Percentiles rank a stretch among this genome's conserved stretches.
Conservation (phyloP, 2,888 invertebrate species). For the Cataglyphis livida region DNA sequence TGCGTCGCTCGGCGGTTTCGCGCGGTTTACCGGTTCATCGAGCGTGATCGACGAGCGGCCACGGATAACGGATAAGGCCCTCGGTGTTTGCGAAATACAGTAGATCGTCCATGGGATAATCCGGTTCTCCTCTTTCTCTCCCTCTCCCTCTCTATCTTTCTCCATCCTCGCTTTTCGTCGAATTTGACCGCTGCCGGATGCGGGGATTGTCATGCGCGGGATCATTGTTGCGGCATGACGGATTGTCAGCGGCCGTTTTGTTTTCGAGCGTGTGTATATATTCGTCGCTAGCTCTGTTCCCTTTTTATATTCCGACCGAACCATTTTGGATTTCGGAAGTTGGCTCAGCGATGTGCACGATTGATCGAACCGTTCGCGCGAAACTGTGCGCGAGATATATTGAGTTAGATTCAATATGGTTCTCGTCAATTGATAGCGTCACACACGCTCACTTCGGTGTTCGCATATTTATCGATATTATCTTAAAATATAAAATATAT, state of each 20-base stretch:
- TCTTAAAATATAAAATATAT: conserved; percentile 16
- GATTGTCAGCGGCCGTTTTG: conserved; percentile 54
- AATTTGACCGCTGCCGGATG: conserved; percentile 55
- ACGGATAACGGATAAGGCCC: conserved; percentile 52
- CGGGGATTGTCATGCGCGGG: conserved; percentile 55
- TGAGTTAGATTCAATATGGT: conserved; percentile 43
- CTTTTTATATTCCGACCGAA: conserved; percentile 49
- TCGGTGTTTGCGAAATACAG: conserved; percentile 52
- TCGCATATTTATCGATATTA: conserved; percentile 7
- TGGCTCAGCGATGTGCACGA: conserved; percentile 44
- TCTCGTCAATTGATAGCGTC: conserved; percentile 16
- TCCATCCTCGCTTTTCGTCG: conserved; percentile 40
- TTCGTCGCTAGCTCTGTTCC: conserved; percentile 43
- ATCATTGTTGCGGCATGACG: conserved; percentile 56
- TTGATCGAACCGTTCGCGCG: conserved; percentile 42
- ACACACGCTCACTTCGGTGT: neutral
- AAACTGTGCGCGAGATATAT: conserved; percentile 32
- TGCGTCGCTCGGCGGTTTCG: conserved; percentile 35
- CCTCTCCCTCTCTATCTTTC: neutral
- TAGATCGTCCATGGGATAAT: conserved; percentile 54
- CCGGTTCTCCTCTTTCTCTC: conserved; percentile 33
- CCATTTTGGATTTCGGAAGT: conserved; percentile 52
- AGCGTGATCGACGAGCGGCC: conserved; percentile 48
- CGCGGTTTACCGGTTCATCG: conserved; percentile 52
- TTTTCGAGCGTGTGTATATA: conserved; percentile 44